Evolutionary conservation across 2,888 invertebrate species (phyloP).

Genomic region (Morpho helenor): DNA sequence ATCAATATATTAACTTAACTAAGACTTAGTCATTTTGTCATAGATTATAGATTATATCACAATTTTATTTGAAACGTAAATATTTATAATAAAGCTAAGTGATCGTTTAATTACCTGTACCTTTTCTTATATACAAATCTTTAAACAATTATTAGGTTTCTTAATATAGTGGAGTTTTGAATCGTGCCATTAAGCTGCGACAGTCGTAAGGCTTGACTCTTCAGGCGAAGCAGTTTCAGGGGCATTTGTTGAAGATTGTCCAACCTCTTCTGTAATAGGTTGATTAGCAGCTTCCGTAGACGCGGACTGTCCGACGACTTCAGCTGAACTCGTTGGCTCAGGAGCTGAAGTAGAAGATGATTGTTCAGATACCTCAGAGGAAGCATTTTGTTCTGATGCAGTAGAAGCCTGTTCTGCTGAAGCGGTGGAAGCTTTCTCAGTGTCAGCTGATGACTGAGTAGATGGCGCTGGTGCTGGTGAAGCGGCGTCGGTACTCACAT

Average conservation of each 20-base stretch:
- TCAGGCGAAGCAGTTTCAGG: conserved; percentile 16
- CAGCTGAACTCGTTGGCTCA: conserved; percentile 22
- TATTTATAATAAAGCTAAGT: conserved; percentile 8
- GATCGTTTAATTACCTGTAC: conserved; percentile 8
- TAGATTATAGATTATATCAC: conserved; percentile 20
- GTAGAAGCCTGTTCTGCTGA: conserved; percentile 26
- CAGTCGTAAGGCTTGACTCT: conserved; percentile 28
- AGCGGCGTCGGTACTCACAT: conserved; percentile 26
- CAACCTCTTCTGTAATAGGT: conserved; percentile 23
- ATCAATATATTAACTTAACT: conserved; percentile 23
- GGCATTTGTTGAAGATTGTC: conserved; percentile 15
- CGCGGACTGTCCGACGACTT: conserved; percentile 20
- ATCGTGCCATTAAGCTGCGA: conserved; percentile 22
- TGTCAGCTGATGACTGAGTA: conserved; percentile 29
- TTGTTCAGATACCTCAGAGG: conserved; percentile 32
- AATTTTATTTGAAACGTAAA: conserved; percentile 11
- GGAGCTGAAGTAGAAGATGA: conserved; percentile 31
- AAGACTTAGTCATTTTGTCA: conserved; percentile 24
- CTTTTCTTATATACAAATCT: conserved; percentile 3
- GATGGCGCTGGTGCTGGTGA: conserved; percentile 33
- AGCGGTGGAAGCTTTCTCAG: conserved; percentile 25
- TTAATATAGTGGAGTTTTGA: conserved; percentile 11
- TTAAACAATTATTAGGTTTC: conserved; percentile 21
- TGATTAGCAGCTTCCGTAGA: conserved; percentile 20
- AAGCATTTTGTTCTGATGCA: conserved; percentile 23